A percentile compares a stretch with the other conserved stretches of the same genome.
Evolutionary conservation across 2,888 invertebrate species (phyloP).

Genomic region (Chaitophorus viminalis): DNA sequence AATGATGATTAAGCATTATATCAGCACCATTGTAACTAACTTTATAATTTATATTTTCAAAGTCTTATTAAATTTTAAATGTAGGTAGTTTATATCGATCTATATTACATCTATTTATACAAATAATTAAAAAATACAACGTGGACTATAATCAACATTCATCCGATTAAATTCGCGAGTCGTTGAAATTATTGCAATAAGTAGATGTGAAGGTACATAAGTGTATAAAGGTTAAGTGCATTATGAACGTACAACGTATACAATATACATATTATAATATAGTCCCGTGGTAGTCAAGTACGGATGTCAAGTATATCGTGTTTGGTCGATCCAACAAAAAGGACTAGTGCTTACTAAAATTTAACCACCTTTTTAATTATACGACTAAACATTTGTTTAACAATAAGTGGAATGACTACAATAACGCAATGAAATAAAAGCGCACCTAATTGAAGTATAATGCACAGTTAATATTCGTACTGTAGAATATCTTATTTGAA

Average conservation of each 20-base stretch:
- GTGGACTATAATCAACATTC: neutral
- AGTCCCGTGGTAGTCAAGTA: neutral
- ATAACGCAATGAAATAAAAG: neutral
- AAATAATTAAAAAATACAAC: neutral
- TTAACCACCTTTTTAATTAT: neutral
- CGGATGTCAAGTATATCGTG: neutral
- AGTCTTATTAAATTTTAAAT: neutral
- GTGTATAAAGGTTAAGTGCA: neutral
- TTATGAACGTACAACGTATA: neutral
- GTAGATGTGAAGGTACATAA: neutral
- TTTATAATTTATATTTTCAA: neutral
- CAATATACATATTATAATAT: neutral
- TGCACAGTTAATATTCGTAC: neutral
- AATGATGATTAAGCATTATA: neutral
- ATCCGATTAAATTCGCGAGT: neutral
- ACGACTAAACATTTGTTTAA: neutral
- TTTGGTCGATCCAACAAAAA: neutral
- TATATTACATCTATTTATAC: too few species aligned
- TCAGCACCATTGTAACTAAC: neutral
- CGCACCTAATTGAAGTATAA: neutral
- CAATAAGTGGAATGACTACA: neutral
- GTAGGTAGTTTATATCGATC: neutral
- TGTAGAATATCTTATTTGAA: too few species aligned
- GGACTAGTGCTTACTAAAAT: neutral
- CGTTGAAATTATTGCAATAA: neutral